These are phyloP conservation scores for Andrena fulva DNA, from an alignment of 2,888 invertebrate genomes.

Conservation along the genomic window DNA sequence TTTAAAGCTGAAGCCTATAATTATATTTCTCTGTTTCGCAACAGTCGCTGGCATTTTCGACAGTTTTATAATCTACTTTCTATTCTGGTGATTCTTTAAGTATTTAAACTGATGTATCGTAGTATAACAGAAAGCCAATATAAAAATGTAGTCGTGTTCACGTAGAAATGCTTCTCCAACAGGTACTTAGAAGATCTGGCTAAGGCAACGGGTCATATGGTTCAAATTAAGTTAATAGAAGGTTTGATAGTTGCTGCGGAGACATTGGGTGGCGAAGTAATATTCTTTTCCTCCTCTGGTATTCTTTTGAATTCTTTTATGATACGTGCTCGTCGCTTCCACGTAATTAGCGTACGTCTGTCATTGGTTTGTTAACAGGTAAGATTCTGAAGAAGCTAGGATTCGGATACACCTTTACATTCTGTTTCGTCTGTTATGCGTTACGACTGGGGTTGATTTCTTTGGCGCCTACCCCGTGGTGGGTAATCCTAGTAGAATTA, in stretches of 20 bases:
- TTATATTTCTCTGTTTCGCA: slow-evolving; percentile 90
- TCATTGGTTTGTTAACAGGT: slow-evolving; percentile 84
- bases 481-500: slow-evolving; percentile 92
- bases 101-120: background rate
- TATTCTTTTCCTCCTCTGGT: slow-evolving; percentile 91
- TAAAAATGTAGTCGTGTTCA: background rate
- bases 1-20: slow-evolving; percentile 88
- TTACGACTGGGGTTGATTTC: slow-evolving; percentile 91
- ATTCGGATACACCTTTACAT: slow-evolving; percentile 91
- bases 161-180: slow-evolving; percentile 25
- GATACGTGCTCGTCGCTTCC: background rate
- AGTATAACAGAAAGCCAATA: background rate
- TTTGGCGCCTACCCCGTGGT: slow-evolving; percentile 92
- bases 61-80: slow-evolving; percentile 92
- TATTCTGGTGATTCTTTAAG: slow-evolving; percentile 89
- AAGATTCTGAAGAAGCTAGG: slow-evolving; percentile 92
- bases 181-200: slow-evolving; percentile 93
- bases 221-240: slow-evolving; percentile 91
- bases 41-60: slow-evolving; percentile 92
- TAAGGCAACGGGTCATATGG: slow-evolving; percentile 87
- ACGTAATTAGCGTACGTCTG: background rate
- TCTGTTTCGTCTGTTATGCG: slow-evolving; percentile 92
- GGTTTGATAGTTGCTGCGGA: slow-evolving; percentile 92
- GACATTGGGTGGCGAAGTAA: slow-evolving; percentile 91
- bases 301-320: slow-evolving; percentile 15